Percentiles rank a stretch among this genome's conserved stretches.
Conservation (phyloP, 2,797 vertebrate species). For the Sebastes ruberrimus region DNA sequence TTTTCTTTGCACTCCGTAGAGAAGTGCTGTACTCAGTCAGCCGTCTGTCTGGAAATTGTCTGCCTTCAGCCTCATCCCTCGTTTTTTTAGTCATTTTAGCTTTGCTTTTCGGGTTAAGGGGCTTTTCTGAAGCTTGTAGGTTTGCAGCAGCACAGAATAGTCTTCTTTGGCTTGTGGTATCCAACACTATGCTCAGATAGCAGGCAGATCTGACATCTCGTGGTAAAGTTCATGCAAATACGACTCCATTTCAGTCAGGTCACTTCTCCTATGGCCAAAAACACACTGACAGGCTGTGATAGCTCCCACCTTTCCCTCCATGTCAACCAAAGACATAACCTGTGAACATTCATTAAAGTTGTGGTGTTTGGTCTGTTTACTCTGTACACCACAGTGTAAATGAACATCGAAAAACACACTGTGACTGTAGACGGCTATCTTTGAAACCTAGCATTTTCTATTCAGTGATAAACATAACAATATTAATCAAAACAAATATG, state of each 20-base stretch:
- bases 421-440: background rate
- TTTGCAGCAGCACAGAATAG: background rate
- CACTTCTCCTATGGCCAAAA: background rate
- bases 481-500: background rate
- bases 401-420: background rate
- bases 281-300: background rate
- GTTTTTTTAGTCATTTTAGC: background rate
- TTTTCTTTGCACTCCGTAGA: conserved; percentile 34
- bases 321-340: background rate
- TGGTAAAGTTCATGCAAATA: background rate
- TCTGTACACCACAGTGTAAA: background rate
- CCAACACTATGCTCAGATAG: background rate
- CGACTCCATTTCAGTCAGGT: background rate
- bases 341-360: background rate
- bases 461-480: background rate
- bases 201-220: background rate
- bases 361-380: background rate
- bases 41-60: conserved; percentile 38
- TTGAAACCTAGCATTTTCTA: background rate
- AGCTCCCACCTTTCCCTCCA: background rate
- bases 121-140: background rate
- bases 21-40: conserved; percentile 35
- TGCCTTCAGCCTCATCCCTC: conserved; percentile 7
- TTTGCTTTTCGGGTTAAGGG: background rate
- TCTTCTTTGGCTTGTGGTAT: background rate